These are phyloP conservation scores for Callospermophilus lateralis DNA, from an alignment of 2,113 vertebrate genomes.

Conservation along the genomic window DNA sequence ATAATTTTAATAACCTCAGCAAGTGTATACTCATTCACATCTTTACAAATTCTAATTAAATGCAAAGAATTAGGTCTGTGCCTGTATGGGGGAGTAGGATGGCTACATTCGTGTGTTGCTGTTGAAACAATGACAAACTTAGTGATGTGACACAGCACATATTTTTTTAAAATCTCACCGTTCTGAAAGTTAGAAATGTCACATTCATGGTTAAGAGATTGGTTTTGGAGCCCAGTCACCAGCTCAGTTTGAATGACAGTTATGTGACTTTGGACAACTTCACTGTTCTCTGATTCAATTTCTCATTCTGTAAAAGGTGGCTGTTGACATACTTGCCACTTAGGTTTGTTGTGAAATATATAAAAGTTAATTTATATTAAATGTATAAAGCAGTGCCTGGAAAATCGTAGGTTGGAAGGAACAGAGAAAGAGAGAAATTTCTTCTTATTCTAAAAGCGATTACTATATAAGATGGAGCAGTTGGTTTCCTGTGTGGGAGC, in stretches of 20 bases:
- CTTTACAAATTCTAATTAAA: not conserved
- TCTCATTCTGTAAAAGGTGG: conserved; percentile 4
- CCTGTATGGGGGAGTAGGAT: not conserved
- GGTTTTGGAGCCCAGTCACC: not conserved
- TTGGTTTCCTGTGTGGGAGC: not conserved
- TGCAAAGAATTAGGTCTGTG: not conserved
- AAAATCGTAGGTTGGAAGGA: not conserved
- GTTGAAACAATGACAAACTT: not conserved
- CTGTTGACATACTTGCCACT: not conserved
- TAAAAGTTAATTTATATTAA: not conserved
- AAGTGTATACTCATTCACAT: not conserved
- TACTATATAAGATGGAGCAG: conserved; percentile 9
- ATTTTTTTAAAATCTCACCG: not conserved
- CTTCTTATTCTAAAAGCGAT: not conserved
- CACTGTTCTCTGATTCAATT: not conserved
- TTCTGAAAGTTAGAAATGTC: conserved; percentile 8
- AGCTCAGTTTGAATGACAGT: not conserved
- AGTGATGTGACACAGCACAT: not conserved
- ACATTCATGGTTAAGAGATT: not conserved
- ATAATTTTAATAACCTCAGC: not conserved
- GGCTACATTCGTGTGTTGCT: not conserved
- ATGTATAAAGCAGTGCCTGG: not conserved
- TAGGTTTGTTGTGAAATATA: not conserved
- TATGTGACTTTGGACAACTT: not conserved
- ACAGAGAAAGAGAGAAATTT: not conserved